A percentile compares a stretch with the other conserved stretches of the same genome.
Evolutionary conservation across 2,888 invertebrate genomes (phyloP).

Genomic region (Gnatocerus cornutus): DNA sequence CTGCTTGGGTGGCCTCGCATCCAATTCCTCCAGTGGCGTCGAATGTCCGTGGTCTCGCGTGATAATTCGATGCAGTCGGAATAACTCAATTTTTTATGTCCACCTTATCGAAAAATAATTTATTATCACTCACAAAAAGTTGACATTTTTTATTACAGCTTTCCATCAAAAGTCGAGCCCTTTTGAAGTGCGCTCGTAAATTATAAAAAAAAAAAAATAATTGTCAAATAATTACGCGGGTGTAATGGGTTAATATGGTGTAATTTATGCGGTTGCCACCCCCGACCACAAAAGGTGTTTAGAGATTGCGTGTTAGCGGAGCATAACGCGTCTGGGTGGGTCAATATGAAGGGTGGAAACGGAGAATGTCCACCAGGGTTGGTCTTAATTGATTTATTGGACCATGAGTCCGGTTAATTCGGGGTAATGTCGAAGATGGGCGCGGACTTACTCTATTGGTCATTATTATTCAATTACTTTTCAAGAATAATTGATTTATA

Average conservation of each 20-base stretch:
- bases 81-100: constrained; percentile 50
- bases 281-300: constrained; percentile 60
- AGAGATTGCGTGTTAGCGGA: constrained; percentile 59
- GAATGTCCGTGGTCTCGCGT: constrained; percentile 21
- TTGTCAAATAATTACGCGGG: constrained; percentile 22
- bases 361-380: constrained; percentile 52
- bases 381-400: constrained; percentile 56
- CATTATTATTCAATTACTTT: constrained; percentile 59
- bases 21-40: constrained; percentile 37
- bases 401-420: constrained; percentile 52
- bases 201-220: constrained; percentile 1
- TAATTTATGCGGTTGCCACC: constrained; percentile 39
- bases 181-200: constrained; percentile 4
- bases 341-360: constrained; percentile 52
- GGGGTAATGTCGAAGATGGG: constrained; percentile 53
- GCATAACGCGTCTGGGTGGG: constrained; percentile 58
- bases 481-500: constrained; percentile 58
- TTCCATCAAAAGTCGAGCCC: constrained; percentile 30
- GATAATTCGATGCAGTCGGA: constrained; percentile 34
- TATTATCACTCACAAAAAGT: constrained; percentile 33
- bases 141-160: constrained; percentile 37
- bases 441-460: constrained; percentile 53
- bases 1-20: constrained; percentile 55
- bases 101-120: constrained; percentile 47
- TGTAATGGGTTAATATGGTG: constrained; percentile 45